These are phyloP conservation scores for Eidolon helvum DNA, from an alignment of 2,113 vertebrate species.

Conservation along the genomic window DNA sequence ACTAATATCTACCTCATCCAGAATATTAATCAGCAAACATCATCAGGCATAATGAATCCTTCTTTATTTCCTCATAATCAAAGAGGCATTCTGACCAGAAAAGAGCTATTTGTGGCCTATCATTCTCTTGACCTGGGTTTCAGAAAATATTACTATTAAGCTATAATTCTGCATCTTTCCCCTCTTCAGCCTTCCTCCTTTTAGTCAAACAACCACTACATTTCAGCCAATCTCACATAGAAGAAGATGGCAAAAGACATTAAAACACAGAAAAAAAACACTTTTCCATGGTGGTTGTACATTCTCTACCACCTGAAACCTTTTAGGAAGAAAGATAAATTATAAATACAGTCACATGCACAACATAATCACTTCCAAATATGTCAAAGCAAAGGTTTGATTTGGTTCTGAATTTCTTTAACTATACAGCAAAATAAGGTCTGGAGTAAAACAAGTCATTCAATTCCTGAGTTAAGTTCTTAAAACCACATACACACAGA, in stretches of 20 bases:
- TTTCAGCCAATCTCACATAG: background rate
- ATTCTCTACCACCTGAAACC: slow-evolving; percentile 12
- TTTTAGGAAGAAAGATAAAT: background rate
- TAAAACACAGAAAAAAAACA: background rate
- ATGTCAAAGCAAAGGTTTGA: slow-evolving; percentile 41
- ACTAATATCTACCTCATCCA: background rate
- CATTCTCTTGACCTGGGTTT: background rate
- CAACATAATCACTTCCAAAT: slow-evolving; percentile 16
- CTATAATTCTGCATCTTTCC: background rate
- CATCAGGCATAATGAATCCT: background rate
- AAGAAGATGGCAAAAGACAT: slow-evolving; percentile 5
- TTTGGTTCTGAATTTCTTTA: slow-evolving; percentile 45
- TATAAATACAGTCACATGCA: background rate
- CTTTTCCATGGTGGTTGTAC: background rate
- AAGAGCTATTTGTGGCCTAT: background rate
- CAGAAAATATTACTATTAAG: background rate
- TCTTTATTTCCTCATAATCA: background rate
- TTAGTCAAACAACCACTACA: background rate
- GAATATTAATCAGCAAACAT: background rate
- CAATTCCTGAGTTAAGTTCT: background rate
- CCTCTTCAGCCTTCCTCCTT: background rate
- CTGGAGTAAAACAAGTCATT: slow-evolving; percentile 5
- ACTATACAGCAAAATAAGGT: background rate
- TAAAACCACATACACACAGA: background rate
- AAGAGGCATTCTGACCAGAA: background rate